Conservation (phyloP, 2,113 vertebrate genomes). For the Amphiprion ocellaris region DNA sequence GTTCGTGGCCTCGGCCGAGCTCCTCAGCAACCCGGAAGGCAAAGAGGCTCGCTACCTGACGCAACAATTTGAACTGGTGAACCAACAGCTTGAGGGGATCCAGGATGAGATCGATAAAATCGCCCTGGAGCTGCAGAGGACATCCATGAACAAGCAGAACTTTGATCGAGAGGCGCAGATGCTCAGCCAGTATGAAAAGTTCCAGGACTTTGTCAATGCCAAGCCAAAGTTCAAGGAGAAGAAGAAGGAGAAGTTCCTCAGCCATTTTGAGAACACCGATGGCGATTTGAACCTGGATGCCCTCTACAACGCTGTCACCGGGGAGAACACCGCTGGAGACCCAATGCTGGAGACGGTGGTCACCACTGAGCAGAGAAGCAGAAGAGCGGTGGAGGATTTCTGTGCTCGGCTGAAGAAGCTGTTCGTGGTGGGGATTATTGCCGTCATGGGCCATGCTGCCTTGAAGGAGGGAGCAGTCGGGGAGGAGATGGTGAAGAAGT, state of each 20-base stretch:
- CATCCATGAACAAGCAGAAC: slow-evolving; percentile 85
- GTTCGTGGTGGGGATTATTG: slow-evolving; percentile 85
- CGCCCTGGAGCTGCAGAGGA: slow-evolving; percentile 75
- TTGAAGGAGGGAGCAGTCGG: slow-evolving; percentile 80
- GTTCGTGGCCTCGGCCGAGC: slow-evolving; percentile 81
- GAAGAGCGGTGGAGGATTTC: slow-evolving; percentile 85
- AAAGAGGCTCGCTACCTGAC: slow-evolving; percentile 83
- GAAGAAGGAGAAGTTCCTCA: slow-evolving; percentile 85
- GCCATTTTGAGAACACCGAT: slow-evolving; percentile 82
- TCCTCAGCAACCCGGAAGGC: slow-evolving; percentile 83
- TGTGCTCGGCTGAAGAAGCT: slow-evolving; percentile 86
- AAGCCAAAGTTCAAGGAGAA: slow-evolving; percentile 83
- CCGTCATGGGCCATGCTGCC: slow-evolving; percentile 84
- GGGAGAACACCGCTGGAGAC: slow-evolving; percentile 76
- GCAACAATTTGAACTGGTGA: slow-evolving; percentile 82
- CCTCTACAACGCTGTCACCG: slow-evolving; percentile 81
- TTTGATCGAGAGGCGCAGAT: slow-evolving; percentile 85
- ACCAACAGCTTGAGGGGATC: slow-evolving; percentile 82
- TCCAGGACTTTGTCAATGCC: slow-evolving; percentile 84
- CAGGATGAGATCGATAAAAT: slow-evolving; percentile 81
- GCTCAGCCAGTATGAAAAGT: slow-evolving; percentile 87
- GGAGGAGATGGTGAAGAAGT: slow-evolving; percentile 82
- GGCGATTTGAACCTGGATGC: slow-evolving; percentile 83
- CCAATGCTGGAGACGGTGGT: slow-evolving; percentile 81
- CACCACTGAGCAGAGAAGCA: slow-evolving; percentile 73